Evolutionary conservation across 1,140 invertebrate genomes (phyloP).

Genomic region (Drosophila varians): DNA sequence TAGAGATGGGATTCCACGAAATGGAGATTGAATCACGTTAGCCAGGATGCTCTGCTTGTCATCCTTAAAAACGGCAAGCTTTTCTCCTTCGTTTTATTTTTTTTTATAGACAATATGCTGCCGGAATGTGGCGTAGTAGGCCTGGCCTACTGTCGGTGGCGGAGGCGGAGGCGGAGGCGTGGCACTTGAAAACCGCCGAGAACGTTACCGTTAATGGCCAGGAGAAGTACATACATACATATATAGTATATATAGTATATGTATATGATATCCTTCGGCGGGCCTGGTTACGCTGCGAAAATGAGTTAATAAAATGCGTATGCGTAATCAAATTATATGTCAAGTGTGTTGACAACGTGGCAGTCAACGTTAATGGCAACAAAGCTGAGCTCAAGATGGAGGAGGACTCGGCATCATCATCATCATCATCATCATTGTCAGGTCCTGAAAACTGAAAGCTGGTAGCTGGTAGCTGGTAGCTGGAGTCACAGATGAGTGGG

Average conservation of each 20-base stretch:
- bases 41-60: neutral
- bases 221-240: slow-evolving; percentile 4
- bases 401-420: neutral
- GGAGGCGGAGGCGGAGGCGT: neutral
- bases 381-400: neutral
- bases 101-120: slow-evolving; percentile 22
- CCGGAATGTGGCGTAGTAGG: neutral
- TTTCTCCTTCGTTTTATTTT: neutral
- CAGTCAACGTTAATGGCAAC: slow-evolving; percentile 70
- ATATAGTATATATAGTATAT: slow-evolving; percentile 8
- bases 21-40: neutral
- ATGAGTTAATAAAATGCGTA: slow-evolving; percentile 82
- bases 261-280: slow-evolving; percentile 76
- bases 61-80: neutral
- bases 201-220: slow-evolving; percentile 62
- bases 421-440: slow-evolving; percentile 33
- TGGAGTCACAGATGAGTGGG: slow-evolving; percentile 19
- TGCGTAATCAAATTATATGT: slow-evolving; percentile 82
- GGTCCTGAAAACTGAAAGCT: neutral
- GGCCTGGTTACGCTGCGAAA: slow-evolving; percentile 49
- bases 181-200: slow-evolving; percentile 40
- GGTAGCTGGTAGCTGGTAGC: neutral
- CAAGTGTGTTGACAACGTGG: slow-evolving; percentile 80
- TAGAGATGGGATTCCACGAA: neutral
- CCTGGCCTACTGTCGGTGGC: neutral